These are phyloP conservation scores for Pitta sordida DNA, from an alignment of 2,113 vertebrate genomes.

Conservation along the genomic window DNA sequence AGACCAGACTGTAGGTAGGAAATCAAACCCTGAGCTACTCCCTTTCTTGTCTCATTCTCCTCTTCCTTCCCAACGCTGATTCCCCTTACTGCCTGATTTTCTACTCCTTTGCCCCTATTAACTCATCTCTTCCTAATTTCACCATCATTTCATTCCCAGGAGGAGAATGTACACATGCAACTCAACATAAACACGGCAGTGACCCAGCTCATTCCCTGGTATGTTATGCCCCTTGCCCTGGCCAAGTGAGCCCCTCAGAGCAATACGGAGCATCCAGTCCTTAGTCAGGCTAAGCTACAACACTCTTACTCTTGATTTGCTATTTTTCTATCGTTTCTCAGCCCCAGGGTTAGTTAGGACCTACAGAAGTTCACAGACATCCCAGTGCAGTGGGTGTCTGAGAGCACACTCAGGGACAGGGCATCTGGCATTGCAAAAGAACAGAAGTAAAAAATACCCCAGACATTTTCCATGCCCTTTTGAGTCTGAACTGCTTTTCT, in stretches of 20 bases:
- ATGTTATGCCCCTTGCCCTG: fast-evolving
- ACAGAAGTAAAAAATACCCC: neutral
- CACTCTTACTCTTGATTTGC: fast-evolving
- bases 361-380: neutral
- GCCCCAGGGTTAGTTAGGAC: neutral
- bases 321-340: neutral
- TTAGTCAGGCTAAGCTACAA: neutral
- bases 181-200: fast-evolving
- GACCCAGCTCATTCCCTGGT: fast-evolving
- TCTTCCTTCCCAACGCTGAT: neutral
- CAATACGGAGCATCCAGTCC: neutral
- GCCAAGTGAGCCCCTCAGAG: neutral
- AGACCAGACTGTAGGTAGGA: neutral
- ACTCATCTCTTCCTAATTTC: neutral
- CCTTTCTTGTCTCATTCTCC: neutral
- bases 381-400: fast-evolving
- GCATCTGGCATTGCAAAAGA: neutral
- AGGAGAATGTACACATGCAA: fast-evolving
- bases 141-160: neutral
- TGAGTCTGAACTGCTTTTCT: neutral
- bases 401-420: neutral
- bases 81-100: neutral
- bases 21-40: neutral
- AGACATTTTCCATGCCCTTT: neutral
- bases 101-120: neutral